Conservation (phyloP, 30 jellyfish, hydroid and myxozoan species). For the Hydractinia echinata region DNA sequence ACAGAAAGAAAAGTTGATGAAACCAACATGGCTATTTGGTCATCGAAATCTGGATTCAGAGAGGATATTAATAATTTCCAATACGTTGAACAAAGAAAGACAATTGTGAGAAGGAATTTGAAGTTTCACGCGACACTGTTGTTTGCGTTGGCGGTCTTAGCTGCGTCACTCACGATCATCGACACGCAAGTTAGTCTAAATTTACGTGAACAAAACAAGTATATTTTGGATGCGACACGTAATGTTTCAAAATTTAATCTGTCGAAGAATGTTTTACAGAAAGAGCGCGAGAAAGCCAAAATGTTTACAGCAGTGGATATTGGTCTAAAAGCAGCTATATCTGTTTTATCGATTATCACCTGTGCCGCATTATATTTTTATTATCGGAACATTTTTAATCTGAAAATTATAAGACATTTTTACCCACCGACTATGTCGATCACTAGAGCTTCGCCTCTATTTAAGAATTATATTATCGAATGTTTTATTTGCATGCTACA, state of each 20-base stretch:
- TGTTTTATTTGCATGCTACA: constrained; percentile 55
- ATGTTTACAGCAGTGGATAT: constrained; percentile 55
- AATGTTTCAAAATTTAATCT: background rate
- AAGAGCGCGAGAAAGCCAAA: constrained; percentile 30
- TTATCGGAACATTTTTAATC: constrained; percentile 59
- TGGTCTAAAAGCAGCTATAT: constrained; percentile 50
- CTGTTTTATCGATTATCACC: constrained; percentile 56
- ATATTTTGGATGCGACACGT: background rate
- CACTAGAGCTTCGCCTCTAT: constrained; percentile 38
- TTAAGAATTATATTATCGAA: constrained; percentile 41
- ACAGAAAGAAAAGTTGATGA: background rate
- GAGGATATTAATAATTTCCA: constrained; percentile 48
- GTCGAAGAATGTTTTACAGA: constrained; percentile 22
- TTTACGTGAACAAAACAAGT: background rate
- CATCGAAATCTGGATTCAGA: constrained; percentile 11
- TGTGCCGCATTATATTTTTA: constrained; percentile 44
- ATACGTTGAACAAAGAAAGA: constrained; percentile 67
- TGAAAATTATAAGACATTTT: constrained; percentile 47
- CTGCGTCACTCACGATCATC: constrained; percentile 53
- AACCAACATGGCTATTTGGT: background rate
- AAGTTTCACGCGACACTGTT: constrained; percentile 71
- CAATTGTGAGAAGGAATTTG: constrained; percentile 53
- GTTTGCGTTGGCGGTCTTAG: constrained; percentile 61
- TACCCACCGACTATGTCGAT: constrained; percentile 49
- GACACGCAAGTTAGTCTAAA: constrained; percentile 54